Percentiles rank a stretch among this genome's conserved stretches.
Evolutionary conservation across 2,797 vertebrate genomes (phyloP).

Genomic region (Xerus rutilus): DNA sequence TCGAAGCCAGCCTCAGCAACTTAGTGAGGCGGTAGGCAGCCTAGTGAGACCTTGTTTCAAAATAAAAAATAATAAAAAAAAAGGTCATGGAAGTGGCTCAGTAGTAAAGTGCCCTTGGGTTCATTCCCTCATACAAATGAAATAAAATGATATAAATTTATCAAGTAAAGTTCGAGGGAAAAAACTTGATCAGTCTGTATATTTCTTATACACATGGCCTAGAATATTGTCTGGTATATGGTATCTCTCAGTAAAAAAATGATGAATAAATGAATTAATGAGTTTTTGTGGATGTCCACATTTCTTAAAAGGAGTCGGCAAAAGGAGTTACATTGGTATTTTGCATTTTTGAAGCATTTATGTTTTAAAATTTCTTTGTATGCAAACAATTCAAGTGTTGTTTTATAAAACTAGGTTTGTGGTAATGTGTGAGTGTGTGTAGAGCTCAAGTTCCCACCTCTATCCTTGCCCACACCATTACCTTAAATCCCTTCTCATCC

Average conservation of each 20-base stretch:
- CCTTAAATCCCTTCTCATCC: slow-evolving; percentile 55
- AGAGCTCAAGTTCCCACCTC: not conserved
- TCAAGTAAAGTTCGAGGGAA: not conserved
- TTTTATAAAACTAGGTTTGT: slow-evolving; percentile 33
- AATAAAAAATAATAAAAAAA: no score
- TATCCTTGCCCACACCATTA: not conserved
- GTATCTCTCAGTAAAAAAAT: not conserved
- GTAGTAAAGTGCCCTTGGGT: no score
- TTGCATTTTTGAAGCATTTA: slow-evolving; percentile 29
- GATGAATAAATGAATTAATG: not conserved
- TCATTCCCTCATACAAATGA: no score
- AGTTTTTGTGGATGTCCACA: not conserved
- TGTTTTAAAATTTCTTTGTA: slow-evolving; percentile 3
- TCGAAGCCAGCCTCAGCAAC: no score
- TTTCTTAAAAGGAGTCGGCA: not conserved
- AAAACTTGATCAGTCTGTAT: not conserved
- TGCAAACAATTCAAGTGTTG: not conserved
- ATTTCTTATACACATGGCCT: not conserved
- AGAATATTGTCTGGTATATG: not conserved
- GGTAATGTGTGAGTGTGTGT: not conserved
- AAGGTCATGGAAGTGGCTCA: no score
- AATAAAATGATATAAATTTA: not conserved
- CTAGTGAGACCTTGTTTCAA: no score
- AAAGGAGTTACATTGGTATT: slow-evolving; percentile 6
- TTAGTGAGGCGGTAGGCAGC: no score